These are phyloP conservation scores for Drosophila borborema DNA, from an alignment of 2,888 invertebrate genomes.

Conservation along the genomic window DNA sequence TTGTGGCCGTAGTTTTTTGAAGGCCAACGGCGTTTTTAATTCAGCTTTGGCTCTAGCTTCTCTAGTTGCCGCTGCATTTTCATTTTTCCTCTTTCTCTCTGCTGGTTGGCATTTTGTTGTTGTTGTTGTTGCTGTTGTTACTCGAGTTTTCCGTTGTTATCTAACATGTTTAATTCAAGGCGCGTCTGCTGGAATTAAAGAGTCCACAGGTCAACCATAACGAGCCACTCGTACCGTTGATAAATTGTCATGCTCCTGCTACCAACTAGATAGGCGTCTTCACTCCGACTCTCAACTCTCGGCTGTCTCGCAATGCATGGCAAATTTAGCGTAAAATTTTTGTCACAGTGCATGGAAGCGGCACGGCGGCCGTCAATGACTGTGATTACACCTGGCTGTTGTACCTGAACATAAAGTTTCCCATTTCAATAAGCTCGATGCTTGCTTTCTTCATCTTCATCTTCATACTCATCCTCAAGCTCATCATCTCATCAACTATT, in stretches of 20 bases:
- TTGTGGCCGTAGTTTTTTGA: conserved; percentile 50
- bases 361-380: conserved; percentile 51
- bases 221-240: conserved; percentile 57
- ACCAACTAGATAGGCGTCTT: conserved; percentile 8
- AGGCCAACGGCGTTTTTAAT: conserved; percentile 72
- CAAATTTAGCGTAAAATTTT: conserved; percentile 80
- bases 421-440: conserved; percentile 13
- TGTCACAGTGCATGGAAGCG: conserved; percentile 65
- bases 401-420: conserved; percentile 2
- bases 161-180: conserved; percentile 81
- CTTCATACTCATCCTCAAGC: too few species aligned
- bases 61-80: conserved; percentile 45
- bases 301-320: conserved; percentile 45
- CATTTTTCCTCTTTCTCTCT: conserved; percentile 7
- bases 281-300: not conserved
- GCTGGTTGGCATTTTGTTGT: not conserved
- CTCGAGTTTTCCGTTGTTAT: conserved; percentile 57
- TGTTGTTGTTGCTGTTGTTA: not conserved
- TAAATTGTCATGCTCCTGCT: conserved; percentile 54
- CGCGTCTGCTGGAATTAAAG: conserved; percentile 74
- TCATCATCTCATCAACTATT: conserved; percentile 17
- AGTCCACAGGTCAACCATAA: conserved; percentile 64
- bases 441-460: not conserved
- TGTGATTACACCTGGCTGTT: conserved; percentile 57
- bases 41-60: conserved; percentile 49